A percentile compares a stretch with the other conserved stretches of the same genome.
Evolutionary conservation across 2,113 vertebrate genomes (phyloP).

Genomic region (Eonycteris spelaea): DNA sequence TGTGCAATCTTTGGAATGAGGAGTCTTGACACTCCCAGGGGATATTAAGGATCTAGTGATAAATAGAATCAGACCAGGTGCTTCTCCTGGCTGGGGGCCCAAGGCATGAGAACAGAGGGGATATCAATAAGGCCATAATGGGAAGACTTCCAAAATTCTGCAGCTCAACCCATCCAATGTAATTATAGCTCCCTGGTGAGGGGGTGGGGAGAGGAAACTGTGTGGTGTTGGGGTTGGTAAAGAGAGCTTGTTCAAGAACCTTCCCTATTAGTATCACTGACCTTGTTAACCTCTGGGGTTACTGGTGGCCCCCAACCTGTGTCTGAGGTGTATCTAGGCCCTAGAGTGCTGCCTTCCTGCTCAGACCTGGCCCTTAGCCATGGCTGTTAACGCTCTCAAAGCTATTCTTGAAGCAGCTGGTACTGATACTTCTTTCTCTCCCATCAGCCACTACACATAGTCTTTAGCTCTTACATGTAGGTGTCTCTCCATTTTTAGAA

Average conservation of each 20-base stretch:
- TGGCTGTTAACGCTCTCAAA: neutral
- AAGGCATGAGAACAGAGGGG: neutral
- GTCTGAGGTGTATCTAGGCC: neutral
- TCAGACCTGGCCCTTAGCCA: neutral
- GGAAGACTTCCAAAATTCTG: neutral
- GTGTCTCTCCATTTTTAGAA: slow-evolving; percentile 44
- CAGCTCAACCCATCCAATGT: neutral
- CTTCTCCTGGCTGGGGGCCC: slow-evolving; percentile 24
- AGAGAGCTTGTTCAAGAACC: neutral
- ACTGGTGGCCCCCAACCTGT: neutral
- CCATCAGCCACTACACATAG: neutral
- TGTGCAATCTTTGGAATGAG: neutral
- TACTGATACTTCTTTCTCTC: neutral
- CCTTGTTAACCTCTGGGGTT: neutral
- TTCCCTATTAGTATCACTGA: neutral
- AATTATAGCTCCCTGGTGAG: neutral
- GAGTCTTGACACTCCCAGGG: neutral
- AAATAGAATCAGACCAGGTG: neutral
- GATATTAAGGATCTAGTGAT: neutral
- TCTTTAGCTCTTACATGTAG: neutral
- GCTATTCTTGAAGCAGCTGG: neutral
- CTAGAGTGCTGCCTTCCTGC: neutral
- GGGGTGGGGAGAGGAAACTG: neutral
- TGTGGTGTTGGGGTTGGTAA: neutral
- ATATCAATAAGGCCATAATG: neutral